Evolutionary conservation across 2,888 invertebrate genomes (phyloP).

Genomic region (Eremobia ochroleuca): DNA sequence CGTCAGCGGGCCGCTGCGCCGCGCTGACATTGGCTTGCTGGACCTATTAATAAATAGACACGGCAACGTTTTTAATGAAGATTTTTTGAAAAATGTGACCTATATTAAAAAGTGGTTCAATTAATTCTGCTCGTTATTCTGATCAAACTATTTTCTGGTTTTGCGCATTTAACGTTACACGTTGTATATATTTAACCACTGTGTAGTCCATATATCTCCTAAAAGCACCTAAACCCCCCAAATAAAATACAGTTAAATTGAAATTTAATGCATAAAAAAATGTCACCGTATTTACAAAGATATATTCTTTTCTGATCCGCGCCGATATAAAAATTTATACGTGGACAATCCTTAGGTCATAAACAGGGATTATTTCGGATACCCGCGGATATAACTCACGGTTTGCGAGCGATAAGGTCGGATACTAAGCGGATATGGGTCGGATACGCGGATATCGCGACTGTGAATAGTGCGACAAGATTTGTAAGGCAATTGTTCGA

Average conservation of each 20-base stretch:
- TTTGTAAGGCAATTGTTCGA: conserved; percentile 68
- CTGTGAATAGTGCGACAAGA: conserved; percentile 58
- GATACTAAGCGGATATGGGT: conserved; percentile 65
- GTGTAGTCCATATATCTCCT: conserved; percentile 16
- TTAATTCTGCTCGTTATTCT: too few species aligned
- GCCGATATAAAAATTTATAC: conserved; percentile 86
- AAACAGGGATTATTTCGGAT: conserved; percentile 79
- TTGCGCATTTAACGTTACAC: too few species aligned
- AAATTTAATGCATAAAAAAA: conserved; percentile 72
- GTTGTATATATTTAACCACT: too few species aligned
- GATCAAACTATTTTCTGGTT: too few species aligned
- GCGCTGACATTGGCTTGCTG: too few species aligned
- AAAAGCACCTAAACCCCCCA: conserved; percentile 13
- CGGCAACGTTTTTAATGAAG: too few species aligned
- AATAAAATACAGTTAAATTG: conserved; percentile 52
- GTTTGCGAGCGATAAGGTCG: conserved; percentile 68
- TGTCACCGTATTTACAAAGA: conserved; percentile 59
- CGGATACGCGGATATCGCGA: conserved; percentile 68
- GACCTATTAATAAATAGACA: too few species aligned
- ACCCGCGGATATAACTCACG: conserved; percentile 72
- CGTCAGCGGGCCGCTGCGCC: too few species aligned
- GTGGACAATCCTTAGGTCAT: conserved; percentile 78
- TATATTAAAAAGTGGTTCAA: too few species aligned
- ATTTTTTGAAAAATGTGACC: too few species aligned
- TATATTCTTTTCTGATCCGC: conserved; percentile 78